These are phyloP conservation scores for Crossaster papposus DNA, from an alignment of 53 echinoderm and acorn worm genomes.

Conservation along the genomic window DNA sequence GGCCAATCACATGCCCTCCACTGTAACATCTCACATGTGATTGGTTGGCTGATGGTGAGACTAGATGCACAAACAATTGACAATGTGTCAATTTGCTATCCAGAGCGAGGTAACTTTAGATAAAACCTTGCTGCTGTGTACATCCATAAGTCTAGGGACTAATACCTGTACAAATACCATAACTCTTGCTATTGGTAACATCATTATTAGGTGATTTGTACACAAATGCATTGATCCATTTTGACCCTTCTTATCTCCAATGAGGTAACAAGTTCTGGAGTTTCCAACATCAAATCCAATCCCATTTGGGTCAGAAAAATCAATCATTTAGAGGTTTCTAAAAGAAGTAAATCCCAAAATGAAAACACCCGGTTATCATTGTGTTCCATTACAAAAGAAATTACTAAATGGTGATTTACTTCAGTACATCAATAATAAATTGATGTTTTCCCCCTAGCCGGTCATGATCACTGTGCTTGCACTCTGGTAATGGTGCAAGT, in stretches of 20 bases:
- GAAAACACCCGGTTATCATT: neutral
- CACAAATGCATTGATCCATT: neutral
- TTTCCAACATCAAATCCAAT: neutral
- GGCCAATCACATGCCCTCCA: slow-evolving; percentile 17
- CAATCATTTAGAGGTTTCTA: slow-evolving; percentile 3
- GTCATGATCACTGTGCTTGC: neutral
- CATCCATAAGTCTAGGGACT: slow-evolving; percentile 6
- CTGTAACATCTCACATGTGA: slow-evolving; percentile 1
- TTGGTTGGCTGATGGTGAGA: neutral
- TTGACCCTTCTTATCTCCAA: neutral
- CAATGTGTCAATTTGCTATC: neutral
- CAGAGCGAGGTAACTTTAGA: neutral
- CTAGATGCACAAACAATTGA: slow-evolving; percentile 4
- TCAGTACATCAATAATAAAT: neutral
- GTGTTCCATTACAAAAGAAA: neutral
- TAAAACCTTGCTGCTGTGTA: slow-evolving; percentile 1
- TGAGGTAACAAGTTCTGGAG: neutral
- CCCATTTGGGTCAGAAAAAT: neutral
- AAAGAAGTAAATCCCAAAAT: slow-evolving; percentile 5
- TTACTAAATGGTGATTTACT: slow-evolving; percentile 7
- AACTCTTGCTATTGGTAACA: neutral
- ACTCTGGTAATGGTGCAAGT: slow-evolving; percentile 1
- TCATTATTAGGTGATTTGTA: neutral
- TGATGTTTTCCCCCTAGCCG: neutral
- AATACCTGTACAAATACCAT: slow-evolving; percentile 5